Evolutionary conservation across 2,113 vertebrate species (phyloP).

Genomic region (Labeo rohita): DNA sequence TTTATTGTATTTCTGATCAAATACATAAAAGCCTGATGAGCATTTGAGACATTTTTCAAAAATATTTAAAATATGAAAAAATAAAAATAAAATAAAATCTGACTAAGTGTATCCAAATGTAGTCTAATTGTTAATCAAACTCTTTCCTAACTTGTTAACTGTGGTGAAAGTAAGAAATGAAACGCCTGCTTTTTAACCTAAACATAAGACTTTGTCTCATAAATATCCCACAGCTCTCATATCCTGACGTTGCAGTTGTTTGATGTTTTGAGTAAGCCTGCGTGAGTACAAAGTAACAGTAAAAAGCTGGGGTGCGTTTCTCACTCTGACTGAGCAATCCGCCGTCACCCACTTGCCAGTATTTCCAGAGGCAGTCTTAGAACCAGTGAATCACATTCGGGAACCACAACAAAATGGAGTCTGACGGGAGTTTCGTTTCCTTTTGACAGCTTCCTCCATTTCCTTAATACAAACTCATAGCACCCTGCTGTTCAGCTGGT

Average conservation of each 20-base stretch:
- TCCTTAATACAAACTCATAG: neutral
- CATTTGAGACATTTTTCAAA: neutral
- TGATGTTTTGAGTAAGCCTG: slow-evolving; percentile 12
- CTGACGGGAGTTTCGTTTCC: slow-evolving; percentile 28
- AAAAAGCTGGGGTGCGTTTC: slow-evolving; percentile 11
- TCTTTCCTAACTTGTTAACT: neutral
- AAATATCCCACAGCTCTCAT: slow-evolving; percentile 12
- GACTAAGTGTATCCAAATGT: neutral
- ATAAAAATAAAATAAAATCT: neutral
- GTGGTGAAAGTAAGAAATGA: neutral
- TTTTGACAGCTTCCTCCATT: slow-evolving; percentile 17
- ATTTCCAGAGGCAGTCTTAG: slow-evolving; percentile 11
- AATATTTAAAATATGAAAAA: neutral
- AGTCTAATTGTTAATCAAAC: neutral
- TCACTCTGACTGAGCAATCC: slow-evolving; percentile 8
- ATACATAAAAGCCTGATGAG: neutral
- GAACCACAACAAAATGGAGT: slow-evolving; percentile 30
- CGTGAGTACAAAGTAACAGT: slow-evolving; percentile 31
- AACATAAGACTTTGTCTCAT: slow-evolving; percentile 1
- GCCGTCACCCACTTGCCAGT: slow-evolving; percentile 26
- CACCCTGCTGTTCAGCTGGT: slow-evolving; percentile 13
- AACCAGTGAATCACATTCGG: slow-evolving; percentile 39
- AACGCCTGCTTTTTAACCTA: neutral
- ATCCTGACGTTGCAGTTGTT: neutral
- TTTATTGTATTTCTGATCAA: neutral